Percentiles rank a stretch among this genome's conserved stretches.
These are phyloP conservation scores for Dicyrtomina minuta DNA, from an alignment of 2,888 invertebrate species.

Conservation along the genomic window DNA sequence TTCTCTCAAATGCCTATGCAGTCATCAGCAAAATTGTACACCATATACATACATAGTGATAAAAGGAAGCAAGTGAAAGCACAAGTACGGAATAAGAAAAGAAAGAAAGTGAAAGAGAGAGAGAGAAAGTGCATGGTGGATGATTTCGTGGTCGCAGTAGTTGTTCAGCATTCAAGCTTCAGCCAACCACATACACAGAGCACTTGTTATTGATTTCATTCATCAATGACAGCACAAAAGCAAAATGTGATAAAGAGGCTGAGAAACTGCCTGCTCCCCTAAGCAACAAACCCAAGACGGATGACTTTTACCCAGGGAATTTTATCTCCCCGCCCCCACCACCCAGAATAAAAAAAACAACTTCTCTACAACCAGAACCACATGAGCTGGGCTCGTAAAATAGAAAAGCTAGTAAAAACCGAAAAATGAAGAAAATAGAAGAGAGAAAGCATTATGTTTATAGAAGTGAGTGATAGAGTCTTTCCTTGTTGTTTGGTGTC, in stretches of 20 bases:
- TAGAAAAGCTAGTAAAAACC: background rate
- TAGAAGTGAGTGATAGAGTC: too few species aligned
- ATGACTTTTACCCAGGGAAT: constrained; percentile 39
- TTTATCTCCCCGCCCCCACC: constrained; percentile 14
- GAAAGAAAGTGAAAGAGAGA: constrained; percentile 7
- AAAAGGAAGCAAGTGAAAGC: constrained; percentile 5
- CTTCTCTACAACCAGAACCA: background rate
- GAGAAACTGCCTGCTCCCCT: constrained; percentile 20
- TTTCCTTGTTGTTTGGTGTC: background rate
- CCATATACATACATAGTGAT: background rate
- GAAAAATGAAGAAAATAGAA: background rate
- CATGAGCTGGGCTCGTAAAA: background rate
- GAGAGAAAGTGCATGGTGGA: constrained; percentile 1
- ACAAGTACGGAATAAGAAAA: background rate
- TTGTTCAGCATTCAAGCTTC: constrained; percentile 11
- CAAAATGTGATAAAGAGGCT: constrained; percentile 30
- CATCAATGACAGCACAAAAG: constrained; percentile 38
- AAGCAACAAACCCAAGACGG: constrained; percentile 38
- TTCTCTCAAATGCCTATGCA: too few species aligned
- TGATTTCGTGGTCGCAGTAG: constrained; percentile 20
- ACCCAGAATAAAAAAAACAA: background rate
- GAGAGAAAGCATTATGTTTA: background rate
- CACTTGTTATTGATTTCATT: constrained; percentile 42
- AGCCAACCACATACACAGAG: constrained; percentile 6
- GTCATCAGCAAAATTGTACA: too few species aligned